Base-by-base conservation (phyloP, 2,113 vertebrate species). In the Xiphophorus maculatus region DNA sequence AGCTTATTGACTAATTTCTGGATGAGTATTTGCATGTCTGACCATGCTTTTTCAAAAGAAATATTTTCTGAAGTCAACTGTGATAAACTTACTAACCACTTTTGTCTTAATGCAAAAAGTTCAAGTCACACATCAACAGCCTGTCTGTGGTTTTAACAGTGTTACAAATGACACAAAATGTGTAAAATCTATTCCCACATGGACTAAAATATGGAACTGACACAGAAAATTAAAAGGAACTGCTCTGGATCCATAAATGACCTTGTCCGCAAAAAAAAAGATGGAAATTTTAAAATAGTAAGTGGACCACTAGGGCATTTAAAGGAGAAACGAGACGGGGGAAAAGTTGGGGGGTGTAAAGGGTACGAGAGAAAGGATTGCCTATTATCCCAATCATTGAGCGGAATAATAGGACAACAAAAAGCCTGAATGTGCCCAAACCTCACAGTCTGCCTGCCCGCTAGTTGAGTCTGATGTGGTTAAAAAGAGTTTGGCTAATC, bases 391-490 rank as follows among this genome's bases (percentile, higher is more conserved):
- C 92, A 91, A 91, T 93, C 94, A 93, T 86, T 86, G 84, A 92
- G 93, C 93, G 93, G 94, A 95, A 95, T 95, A 95, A 95, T 95
- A 84, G 87, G 87, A 90, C 92, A 90, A 92, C 92, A 93, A 92
- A 92, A 94, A 93, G 90, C 88, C 78, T 72, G 71, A 89, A 77
- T 89, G 86, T 88, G 82, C 84, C 87, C 86, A 76, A 85, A 89
- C 73, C 81, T 69, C 76, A 68, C 72, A 51, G 74, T 63, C 71
- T 65, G 76, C 68, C 76, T 82, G 75, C 65, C 78, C 81, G 74
- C 81, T 83, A 71, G 77, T 86, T 63, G 67, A 72, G 32, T 25
- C 82, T 85, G 91, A 88, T 78, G 81, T 77, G 74, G 84, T 87
- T 89, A 89, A 92, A 91, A 82, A 87, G 87, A 91, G 86, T 92